These are phyloP conservation scores for Antechinus flavipes DNA, from an alignment of 2,113 vertebrate species.

Conservation along the genomic window DNA sequence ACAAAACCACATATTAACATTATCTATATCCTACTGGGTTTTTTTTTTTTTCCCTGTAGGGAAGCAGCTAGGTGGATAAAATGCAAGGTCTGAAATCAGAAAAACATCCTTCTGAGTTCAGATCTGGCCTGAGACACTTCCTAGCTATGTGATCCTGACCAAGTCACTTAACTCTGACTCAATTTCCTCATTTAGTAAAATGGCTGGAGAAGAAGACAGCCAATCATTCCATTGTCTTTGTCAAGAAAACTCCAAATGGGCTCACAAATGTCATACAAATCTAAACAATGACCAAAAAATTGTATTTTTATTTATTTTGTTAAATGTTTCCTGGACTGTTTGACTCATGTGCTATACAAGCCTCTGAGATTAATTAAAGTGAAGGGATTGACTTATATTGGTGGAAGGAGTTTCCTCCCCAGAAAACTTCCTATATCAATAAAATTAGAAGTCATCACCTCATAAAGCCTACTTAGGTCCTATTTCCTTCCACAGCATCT, in stretches of 20 bases:
- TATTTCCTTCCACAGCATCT: background rate
- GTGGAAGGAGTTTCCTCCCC: background rate
- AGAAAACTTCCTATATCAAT: background rate
- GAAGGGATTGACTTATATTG: background rate
- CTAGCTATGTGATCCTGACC: too few species aligned
- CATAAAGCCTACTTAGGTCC: background rate
- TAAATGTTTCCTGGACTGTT: background rate
- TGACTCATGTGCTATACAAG: background rate
- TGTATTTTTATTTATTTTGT: background rate
- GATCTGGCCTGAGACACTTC: too few species aligned
- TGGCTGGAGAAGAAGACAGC: too few species aligned
- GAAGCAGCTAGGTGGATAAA: too few species aligned
- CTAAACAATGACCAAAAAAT: background rate
- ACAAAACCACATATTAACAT: background rate
- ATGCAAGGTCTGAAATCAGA: too few species aligned
- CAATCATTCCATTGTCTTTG: too few species aligned
- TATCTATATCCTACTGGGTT: background rate
- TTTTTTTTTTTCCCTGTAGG: too few species aligned
- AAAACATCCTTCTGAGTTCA: too few species aligned
- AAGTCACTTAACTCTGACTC: too few species aligned
- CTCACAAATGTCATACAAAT: too few species aligned
- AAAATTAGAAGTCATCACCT: background rate
- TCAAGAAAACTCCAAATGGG: too few species aligned
- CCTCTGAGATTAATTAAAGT: background rate
- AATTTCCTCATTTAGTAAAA: too few species aligned